These are phyloP conservation scores for Heliconius cydno DNA, from an alignment of 2,888 invertebrate species.

Conservation along the genomic window DNA sequence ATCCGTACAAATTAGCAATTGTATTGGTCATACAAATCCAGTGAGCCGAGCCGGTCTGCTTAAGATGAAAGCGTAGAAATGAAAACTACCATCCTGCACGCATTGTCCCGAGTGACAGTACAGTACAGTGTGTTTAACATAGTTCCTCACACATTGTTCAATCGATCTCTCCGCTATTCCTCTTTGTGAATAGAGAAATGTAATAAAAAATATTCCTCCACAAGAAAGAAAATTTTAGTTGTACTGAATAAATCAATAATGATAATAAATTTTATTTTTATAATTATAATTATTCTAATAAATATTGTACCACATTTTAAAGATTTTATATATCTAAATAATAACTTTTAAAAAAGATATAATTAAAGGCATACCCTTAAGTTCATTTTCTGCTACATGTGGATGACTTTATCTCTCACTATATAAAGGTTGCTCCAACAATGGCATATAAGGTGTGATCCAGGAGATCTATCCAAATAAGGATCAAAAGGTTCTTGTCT, in stretches of 20 bases:
- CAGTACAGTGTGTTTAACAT: not conserved
- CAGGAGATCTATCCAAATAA: slow-evolving; percentile 54
- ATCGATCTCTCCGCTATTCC: not conserved
- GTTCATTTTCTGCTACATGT: not conserved
- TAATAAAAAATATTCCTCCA: not conserved
- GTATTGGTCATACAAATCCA: slow-evolving; percentile 13
- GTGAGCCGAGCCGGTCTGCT: slow-evolving; percentile 7
- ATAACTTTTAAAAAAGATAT: not conserved
- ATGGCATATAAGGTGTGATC: slow-evolving; percentile 52
- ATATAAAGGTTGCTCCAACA: slow-evolving; percentile 23
- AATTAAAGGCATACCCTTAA: not conserved
- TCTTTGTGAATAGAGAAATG: not conserved
- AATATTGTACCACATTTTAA: not conserved
- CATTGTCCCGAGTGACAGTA: slow-evolving; percentile 22
- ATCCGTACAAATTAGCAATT: not conserved
- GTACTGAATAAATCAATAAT: not conserved
- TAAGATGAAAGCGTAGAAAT: slow-evolving; percentile 21
- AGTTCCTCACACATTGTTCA: not conserved
- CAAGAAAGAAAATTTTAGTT: not conserved
- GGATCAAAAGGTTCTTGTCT: slow-evolving; percentile 56
- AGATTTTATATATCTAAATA: not conserved
- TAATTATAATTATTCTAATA: not conserved
- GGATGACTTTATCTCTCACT: slow-evolving; percentile 21
- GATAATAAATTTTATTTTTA: too few relatives aligned
- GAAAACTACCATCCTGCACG: slow-evolving; percentile 12